These are phyloP conservation scores for Sebastolobus altivelis DNA, from an alignment of 2,797 vertebrate genomes.

Conservation along the genomic window DNA sequence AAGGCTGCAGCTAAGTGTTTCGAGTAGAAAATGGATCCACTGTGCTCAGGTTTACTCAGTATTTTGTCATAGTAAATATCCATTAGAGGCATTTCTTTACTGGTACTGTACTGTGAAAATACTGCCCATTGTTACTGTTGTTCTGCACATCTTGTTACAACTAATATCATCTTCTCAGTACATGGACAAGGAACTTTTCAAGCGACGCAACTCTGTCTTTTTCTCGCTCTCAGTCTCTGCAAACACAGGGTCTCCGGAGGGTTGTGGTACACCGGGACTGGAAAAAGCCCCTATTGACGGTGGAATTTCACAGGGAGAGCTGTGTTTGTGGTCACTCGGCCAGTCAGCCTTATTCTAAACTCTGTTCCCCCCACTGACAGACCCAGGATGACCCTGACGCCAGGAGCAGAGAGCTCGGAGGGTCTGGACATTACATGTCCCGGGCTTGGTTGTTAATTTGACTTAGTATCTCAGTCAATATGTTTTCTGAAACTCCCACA, in stretches of 20 bases:
- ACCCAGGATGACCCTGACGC: constrained; percentile 51
- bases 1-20: neutral
- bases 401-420: constrained; percentile 28
- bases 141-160: neutral
- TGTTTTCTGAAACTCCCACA: constrained; percentile 29
- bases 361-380: constrained; percentile 17
- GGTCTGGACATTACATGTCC: constrained; percentile 29
- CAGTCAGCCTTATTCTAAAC: constrained; percentile 51
- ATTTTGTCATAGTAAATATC: neutral
- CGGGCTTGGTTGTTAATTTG: constrained; percentile 10
- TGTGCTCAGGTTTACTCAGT: neutral
- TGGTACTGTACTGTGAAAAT: neutral
- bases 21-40: neutral
- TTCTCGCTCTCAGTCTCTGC: constrained; percentile 41
- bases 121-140: neutral
- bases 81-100: neutral
- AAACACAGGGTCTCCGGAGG: constrained; percentile 56
- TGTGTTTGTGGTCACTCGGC: constrained; percentile 65
- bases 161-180: constrained; percentile 3
- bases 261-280: constrained; percentile 58
- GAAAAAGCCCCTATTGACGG: constrained; percentile 78
- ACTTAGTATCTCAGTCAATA: neutral
- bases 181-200: constrained; percentile 8
- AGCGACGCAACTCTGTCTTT: constrained; percentile 15
- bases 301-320: constrained; percentile 71